A percentile compares a stretch with the other conserved stretches of the same genome.
phyloP scores from a whole-genome alignment of 2,113 vertebrate species.

The Forbesichthys agassizii region DNA sequence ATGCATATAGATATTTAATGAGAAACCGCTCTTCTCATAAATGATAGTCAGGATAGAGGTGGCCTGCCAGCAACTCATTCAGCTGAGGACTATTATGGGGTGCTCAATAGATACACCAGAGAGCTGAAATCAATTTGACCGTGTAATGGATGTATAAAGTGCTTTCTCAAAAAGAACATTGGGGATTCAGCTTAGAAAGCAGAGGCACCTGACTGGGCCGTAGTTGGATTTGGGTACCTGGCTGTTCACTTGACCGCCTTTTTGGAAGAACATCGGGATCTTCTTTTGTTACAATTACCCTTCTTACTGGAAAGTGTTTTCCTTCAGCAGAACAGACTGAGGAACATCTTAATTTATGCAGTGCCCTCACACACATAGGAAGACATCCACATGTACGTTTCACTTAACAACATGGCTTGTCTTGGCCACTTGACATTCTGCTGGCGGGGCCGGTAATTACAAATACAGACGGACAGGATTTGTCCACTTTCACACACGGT shows the following conservation, averaged over 20 bases:
- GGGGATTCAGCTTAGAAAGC: conserved; percentile 40
- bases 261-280: not conserved
- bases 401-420: too few relatives aligned
- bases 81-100: conserved; percentile 34
- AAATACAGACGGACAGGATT: too few relatives aligned
- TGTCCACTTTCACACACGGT: too few relatives aligned
- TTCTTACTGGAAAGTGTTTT: too few relatives aligned
- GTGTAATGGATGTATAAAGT: conserved; percentile 45
- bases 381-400: too few relatives aligned
- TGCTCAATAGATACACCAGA: conserved; percentile 13
- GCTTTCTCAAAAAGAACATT: conserved; percentile 40
- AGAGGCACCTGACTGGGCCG: conserved; percentile 33
- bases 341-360: too few relatives aligned
- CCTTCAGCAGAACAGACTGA: too few relatives aligned
- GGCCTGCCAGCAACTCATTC: conserved; percentile 1
- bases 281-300: not conserved
- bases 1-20: not conserved
- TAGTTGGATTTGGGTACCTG: conserved; percentile 27
- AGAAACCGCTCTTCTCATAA: not conserved
- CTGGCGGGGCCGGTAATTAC: too few relatives aligned
- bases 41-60: conserved; percentile 4
- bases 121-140: conserved; percentile 25
- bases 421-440: too few relatives aligned
- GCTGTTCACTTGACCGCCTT: conserved; percentile 17
- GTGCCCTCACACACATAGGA: too few relatives aligned